phyloP scores from a whole-genome alignment of 2,888 invertebrate genomes.

The Parnassius glacialis region DNA sequence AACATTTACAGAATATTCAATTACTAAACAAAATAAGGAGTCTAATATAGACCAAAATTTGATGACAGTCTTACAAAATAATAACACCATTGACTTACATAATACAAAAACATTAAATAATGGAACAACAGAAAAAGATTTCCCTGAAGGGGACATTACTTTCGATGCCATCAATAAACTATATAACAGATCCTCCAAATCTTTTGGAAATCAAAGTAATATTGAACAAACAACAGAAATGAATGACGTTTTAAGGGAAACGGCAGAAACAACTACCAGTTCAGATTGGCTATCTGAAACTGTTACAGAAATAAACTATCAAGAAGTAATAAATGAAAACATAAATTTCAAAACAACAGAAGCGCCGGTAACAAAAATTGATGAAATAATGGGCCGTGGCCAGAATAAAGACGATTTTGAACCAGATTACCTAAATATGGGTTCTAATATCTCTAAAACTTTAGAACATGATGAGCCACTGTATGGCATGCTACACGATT shows the following conservation, averaged over 20 bases:
- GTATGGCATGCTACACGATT: conserved; percentile 61
- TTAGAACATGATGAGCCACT: conserved; percentile 53
- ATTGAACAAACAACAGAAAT: conserved; percentile 34
- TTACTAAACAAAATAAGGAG: conserved; percentile 39
- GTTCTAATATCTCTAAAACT: conserved; percentile 45
- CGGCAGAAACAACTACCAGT: conserved; percentile 41
- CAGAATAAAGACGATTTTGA: conserved; percentile 62
- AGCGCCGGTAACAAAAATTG: conserved; percentile 45
- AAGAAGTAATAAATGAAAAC: conserved; percentile 53
- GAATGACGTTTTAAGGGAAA: conserved; percentile 34
- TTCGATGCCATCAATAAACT: conserved; percentile 62
- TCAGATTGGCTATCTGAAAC: conserved; percentile 67
- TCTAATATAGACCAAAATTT: conserved; percentile 43
- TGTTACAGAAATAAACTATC: conserved; percentile 59
- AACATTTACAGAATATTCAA: conserved; percentile 41
- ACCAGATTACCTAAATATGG: conserved; percentile 66
- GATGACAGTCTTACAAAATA: conserved; percentile 44
- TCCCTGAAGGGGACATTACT: conserved; percentile 55
- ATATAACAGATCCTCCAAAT: conserved; percentile 64
- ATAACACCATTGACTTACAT: conserved; percentile 34
- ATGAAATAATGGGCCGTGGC: conserved; percentile 52
- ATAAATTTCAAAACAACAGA: conserved; percentile 54
- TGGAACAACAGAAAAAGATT: conserved; percentile 27
- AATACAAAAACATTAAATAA: conserved; percentile 26
- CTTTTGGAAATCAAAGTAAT: conserved; percentile 44